Base-by-base conservation (phyloP, 2,888 invertebrate species). In the Candidula unifasciata region DNA sequence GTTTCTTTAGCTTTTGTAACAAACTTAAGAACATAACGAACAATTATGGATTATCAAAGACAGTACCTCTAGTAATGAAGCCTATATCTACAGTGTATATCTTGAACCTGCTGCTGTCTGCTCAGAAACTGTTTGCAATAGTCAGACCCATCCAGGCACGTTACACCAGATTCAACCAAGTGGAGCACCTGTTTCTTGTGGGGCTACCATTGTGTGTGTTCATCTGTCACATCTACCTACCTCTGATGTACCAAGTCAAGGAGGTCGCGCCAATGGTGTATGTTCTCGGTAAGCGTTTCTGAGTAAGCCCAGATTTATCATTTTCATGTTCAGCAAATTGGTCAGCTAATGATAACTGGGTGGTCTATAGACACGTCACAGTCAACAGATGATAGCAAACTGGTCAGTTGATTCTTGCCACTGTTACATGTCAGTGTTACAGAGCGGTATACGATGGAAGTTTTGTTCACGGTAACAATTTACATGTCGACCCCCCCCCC, bases 111-210 rank as follows among this genome's bases (percentile, higher is more conserved):
- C 3, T 82, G 30, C 60, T 82, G 57, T 37, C 52, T 1, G 24
- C 30, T 60, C 82, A 82, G 44, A 24, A 74, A 21, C 60, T 74
- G 18, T 16, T 82, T 30, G 82, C 82, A 5, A 74, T 82, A 27
- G 73, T 64, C 57, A 35, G 60, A 2, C 82, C 82, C 24, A 33
- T 82, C 37, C 33, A 74, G 54, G 57, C 73, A 30, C 57, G 82
- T 16, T n/a, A 60, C 24, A 44, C 33, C 16, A n/a, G 27, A 3
- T 8, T 74, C 1, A 33, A 13, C 18, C 21, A 3, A 18, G 35
- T 16, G 3, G 21, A 6, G n/a, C 16, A n/a, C 5, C 1, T 35
- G 5, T 24, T 74, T 1, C 35, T 82, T 21, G 30, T 64, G n/a
- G 60, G 37, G 1, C 13, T 35, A 3, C 73, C 74, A n/a, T 0